Percentiles rank a stretch among this genome's conserved stretches.
phyloP scores from a whole-genome alignment of 1,140 invertebrate genomes.

The Caenorhabditis elegans region WBcel235 BX284603.4:5012001-5012500 shows the following conservation, averaged over 20 bases:
- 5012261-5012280: conserved; percentile 91
- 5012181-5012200: conserved; percentile 76
- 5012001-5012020: background rate
- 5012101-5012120: conserved; percentile 51
- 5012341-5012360: background rate
- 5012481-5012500: conserved; percentile 49
- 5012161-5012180: conserved; percentile 59
- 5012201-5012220: conserved; percentile 84
- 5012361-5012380: background rate
- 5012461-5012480: conserved; percentile 60
- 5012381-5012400: no score
- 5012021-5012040: conserved; percentile 2
- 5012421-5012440: background rate
- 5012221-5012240: conserved; percentile 93
- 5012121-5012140: conserved; percentile 46
- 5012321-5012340: conserved; percentile 85
- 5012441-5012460: conserved; percentile 59
- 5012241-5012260: conserved; percentile 85
- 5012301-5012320: conserved; percentile 96
- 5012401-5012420: no score
- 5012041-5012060: background rate
- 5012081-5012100: conserved; percentile 30
- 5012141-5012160: conserved; percentile 34
- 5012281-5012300: conserved; percentile 91
- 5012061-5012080: conserved; percentile 30